Evolutionary conservation across 2,797 vertebrate genomes (phyloP).

Genomic region (Gallinago nigripennis): DNA sequence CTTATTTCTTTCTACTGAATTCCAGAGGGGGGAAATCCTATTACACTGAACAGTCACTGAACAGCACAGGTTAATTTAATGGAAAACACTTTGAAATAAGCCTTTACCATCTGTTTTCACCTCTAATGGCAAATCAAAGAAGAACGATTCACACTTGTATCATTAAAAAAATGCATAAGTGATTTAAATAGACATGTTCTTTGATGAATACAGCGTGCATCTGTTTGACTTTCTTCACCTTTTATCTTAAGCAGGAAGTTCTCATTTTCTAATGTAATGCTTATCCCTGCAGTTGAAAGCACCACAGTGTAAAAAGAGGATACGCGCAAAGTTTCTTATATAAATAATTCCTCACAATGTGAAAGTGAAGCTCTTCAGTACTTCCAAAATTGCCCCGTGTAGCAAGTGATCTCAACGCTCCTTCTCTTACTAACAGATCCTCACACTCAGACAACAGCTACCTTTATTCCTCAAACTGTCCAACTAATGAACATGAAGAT

Average conservation of each 20-base stretch:
- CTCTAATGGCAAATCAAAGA: slow-evolving; percentile 79
- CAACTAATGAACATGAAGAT: not conserved
- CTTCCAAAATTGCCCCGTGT: not conserved
- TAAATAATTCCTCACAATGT: not conserved
- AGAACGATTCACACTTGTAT: slow-evolving; percentile 71
- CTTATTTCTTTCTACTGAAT: slow-evolving; percentile 62
- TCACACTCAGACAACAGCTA: not conserved
- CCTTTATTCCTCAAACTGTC: not conserved
- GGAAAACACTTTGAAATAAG: slow-evolving; percentile 76
- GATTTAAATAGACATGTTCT: slow-evolving; percentile 79
- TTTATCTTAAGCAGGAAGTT: slow-evolving; percentile 25
- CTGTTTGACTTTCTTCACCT: slow-evolving; percentile 38
- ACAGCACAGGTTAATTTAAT: slow-evolving; percentile 80
- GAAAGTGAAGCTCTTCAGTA: not conserved
- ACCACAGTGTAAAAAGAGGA: not conserved
- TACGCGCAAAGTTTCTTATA: not conserved
- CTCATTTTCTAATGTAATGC: not conserved
- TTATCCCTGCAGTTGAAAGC: not conserved
- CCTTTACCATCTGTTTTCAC: slow-evolving; percentile 80
- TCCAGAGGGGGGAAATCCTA: slow-evolving; percentile 69
- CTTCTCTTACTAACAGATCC: not conserved
- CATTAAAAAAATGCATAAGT: slow-evolving; percentile 76
- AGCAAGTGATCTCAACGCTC: not conserved
- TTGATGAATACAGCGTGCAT: slow-evolving; percentile 69
- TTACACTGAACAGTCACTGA: slow-evolving; percentile 71